Evolutionary conservation across 2,888 invertebrate genomes (phyloP).

Genomic region (Clunio marinus): DNA sequence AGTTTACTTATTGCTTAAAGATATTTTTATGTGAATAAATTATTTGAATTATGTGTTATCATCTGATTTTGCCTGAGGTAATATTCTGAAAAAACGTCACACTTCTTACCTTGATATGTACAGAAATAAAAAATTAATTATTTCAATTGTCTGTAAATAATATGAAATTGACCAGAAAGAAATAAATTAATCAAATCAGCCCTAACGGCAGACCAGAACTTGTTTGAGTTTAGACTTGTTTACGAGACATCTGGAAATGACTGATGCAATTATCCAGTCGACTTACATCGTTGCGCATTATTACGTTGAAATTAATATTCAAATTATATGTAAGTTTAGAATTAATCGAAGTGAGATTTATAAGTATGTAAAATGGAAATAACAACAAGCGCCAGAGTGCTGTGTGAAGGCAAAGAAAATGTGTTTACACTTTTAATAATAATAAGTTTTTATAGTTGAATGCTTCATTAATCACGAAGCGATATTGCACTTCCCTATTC

Average conservation of each 20-base stretch:
- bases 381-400: not conserved
- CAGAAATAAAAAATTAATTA: too few relatives aligned
- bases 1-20: too few relatives aligned
- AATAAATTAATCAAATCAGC: slow-evolving; percentile 6
- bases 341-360: not conserved
- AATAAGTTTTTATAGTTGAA: not conserved
- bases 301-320: slow-evolving; percentile 24
- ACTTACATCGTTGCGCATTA: slow-evolving; percentile 19
- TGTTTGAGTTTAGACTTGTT: not conserved
- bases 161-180: too few relatives aligned
- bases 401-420: not conserved
- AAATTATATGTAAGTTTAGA: slow-evolving; percentile 10
- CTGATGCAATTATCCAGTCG: slow-evolving; percentile 38
- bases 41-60: too few relatives aligned
- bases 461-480: not conserved
- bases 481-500: not conserved
- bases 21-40: too few relatives aligned
- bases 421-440: not conserved
- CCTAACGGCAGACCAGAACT: slow-evolving; percentile 14
- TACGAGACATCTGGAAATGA: slow-evolving; percentile 11
- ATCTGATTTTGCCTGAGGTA: too few relatives aligned
- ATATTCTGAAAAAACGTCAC: too few relatives aligned
- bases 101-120: slow-evolving; percentile 8
- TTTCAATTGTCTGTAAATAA: too few relatives aligned
- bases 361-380: too few relatives aligned